Percentiles rank a stretch among this genome's conserved stretches.
phyloP scores from a whole-genome alignment of 2,113 vertebrate genomes.

The Pseudorasbora parva region DNA sequence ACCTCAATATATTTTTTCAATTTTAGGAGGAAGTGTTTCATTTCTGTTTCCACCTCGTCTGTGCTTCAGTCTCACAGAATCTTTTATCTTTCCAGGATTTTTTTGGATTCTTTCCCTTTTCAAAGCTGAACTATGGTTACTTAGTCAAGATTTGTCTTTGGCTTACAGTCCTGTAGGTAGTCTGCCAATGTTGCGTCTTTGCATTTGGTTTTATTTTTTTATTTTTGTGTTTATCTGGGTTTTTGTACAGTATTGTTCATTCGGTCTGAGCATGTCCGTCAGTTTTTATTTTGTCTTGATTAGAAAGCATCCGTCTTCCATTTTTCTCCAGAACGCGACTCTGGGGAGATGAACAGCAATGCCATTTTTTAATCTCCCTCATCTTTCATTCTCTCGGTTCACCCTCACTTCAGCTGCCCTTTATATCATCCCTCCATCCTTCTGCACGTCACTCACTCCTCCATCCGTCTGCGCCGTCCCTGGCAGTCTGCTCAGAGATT shows the following conservation, averaged over 20 bases:
- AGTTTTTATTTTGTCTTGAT: not conserved
- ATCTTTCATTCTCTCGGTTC: conserved; percentile 18
- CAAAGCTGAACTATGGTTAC: not conserved
- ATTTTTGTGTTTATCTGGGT: not conserved
- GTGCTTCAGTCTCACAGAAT: not conserved
- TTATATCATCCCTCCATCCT: conserved; percentile 6
- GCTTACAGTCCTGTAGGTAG: not conserved
- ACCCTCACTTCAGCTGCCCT: not conserved
- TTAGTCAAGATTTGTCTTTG: not conserved
- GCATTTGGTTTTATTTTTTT: not conserved
- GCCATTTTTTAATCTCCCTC: not conserved
- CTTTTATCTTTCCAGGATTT: not conserved
- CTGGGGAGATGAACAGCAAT: not conserved
- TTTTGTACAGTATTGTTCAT: not conserved
- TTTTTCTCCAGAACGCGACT: not conserved
- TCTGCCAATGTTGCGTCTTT: not conserved
- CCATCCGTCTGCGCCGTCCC: not conserved
- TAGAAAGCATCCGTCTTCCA: not conserved
- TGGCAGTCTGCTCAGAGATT: not conserved
- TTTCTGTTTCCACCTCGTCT: not conserved
- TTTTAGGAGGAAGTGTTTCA: not conserved
- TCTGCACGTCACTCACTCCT: not conserved
- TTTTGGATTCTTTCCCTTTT: not conserved
- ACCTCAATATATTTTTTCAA: not conserved
- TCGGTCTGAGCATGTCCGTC: not conserved